These are phyloP conservation scores for Alitta virens DNA, from an alignment of 2,888 invertebrate genomes.

Conservation along the genomic window DNA sequence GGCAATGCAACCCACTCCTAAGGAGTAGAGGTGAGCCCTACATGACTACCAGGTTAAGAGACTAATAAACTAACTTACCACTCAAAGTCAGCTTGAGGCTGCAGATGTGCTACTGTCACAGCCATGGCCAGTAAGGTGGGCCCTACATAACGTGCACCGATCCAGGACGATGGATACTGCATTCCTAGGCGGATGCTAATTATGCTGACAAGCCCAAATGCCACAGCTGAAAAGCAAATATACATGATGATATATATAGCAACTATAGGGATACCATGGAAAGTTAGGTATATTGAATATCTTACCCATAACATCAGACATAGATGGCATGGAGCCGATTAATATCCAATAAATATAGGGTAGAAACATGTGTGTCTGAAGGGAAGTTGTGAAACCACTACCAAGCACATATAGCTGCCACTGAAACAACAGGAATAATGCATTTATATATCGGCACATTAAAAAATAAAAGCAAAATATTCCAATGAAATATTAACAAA, in stretches of 20 bases:
- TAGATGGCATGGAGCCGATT: not conserved
- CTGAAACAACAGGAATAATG: not conserved
- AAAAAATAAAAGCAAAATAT: not conserved
- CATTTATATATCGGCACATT: no score
- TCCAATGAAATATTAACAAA: no score
- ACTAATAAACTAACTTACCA: slow-evolving; percentile 2
- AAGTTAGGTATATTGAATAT: no score
- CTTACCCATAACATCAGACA: not conserved
- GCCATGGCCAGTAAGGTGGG: slow-evolving; percentile 10
- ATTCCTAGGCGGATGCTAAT: not conserved
- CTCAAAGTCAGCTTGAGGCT: not conserved
- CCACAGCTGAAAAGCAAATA: no score
- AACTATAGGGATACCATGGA: no score
- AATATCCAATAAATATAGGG: not conserved
- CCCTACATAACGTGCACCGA: slow-evolving; percentile 4
- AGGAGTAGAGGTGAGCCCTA: no score
- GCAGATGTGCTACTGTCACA: slow-evolving; percentile 4
- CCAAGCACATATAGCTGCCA: not conserved
- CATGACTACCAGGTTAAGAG: no score
- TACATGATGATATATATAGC: no score
- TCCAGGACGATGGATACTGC: not conserved
- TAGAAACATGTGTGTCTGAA: not conserved
- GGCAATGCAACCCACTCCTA: no score
- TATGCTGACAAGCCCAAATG: no score
- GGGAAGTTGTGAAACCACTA: not conserved